Percentiles rank a stretch among this genome's conserved stretches.
Evolutionary conservation across 2,888 invertebrate genomes (phyloP).

Genomic region (Oasisia sp.): DNA sequence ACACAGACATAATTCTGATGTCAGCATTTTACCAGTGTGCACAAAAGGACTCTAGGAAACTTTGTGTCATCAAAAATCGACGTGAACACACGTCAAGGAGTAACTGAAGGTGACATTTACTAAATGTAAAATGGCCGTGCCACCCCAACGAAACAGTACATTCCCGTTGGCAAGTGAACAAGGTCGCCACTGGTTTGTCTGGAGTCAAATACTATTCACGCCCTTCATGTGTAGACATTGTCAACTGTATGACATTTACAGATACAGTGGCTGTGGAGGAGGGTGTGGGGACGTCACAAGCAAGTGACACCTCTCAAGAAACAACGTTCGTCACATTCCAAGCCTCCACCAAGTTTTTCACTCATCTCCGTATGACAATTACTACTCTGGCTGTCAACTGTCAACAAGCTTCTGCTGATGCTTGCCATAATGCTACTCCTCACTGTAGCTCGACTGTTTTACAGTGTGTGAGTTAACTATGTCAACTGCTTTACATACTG

Average conservation of each 20-base stretch:
- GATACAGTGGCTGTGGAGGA: neutral
- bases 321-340: neutral
- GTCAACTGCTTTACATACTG: neutral
- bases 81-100: too few species aligned
- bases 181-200: neutral
- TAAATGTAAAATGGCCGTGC: too few species aligned
- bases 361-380: neutral
- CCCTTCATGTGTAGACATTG: too few species aligned
- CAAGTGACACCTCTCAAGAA: neutral
- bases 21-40: too few species aligned
- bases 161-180: neutral
- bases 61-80: too few species aligned
- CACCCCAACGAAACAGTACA: too few species aligned
- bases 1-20: too few species aligned
- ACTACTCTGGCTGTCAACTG: slow-evolving; percentile 1
- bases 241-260: neutral
- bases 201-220: too few species aligned
- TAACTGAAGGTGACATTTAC: too few species aligned
- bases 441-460: neutral
- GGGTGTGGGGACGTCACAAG: neutral
- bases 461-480: neutral
- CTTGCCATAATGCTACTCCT: neutral
- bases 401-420: neutral
- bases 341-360: neutral
- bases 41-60: too few species aligned